phyloP scores from a whole-genome alignment of 1,140 invertebrate species.

The Manduca sexta region DNA sequence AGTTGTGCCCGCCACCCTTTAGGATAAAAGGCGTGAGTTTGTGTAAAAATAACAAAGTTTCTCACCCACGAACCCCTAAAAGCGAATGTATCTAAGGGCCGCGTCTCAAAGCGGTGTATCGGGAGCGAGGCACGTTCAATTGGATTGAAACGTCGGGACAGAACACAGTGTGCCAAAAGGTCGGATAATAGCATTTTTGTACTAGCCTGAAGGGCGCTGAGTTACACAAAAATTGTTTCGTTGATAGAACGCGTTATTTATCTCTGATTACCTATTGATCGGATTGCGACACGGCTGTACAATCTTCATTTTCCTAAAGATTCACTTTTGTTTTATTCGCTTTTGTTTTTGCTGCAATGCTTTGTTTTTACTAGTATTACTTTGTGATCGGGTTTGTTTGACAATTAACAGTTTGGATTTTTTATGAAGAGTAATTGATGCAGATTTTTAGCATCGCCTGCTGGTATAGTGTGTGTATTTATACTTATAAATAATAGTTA shows the following conservation, averaged over 20 bases:
- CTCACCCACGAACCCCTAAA: conserved; percentile 9
- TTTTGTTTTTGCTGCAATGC: too few relatives aligned
- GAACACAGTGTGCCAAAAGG: conserved; percentile 21
- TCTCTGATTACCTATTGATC: conserved; percentile 27
- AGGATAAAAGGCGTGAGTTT: too few relatives aligned
- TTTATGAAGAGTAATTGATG: too few relatives aligned
- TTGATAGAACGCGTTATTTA: conserved; percentile 26
- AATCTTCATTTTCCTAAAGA: neutral
- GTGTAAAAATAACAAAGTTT: too few relatives aligned
- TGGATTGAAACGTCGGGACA: conserved; percentile 34
- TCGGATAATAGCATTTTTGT: conserved; percentile 34
- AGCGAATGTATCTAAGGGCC: conserved; percentile 23
- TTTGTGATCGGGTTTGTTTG: too few relatives aligned
- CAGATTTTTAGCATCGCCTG: too few relatives aligned
- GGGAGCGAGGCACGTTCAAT: conserved; percentile 26
- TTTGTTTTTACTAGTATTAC: too few relatives aligned
- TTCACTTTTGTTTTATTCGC: neutral
- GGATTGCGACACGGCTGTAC: conserved; percentile 6
- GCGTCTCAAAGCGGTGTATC: conserved; percentile 19
- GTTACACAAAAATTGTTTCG: conserved; percentile 32
- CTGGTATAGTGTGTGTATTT: too few relatives aligned
- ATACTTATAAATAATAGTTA: too few relatives aligned
- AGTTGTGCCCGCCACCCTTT: too few relatives aligned
- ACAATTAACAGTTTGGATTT: too few relatives aligned
- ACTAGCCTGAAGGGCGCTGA: conserved; percentile 13